Evolutionary conservation across 2,888 invertebrate genomes (phyloP).

Genomic region (Aspidapion aeneum): DNA sequence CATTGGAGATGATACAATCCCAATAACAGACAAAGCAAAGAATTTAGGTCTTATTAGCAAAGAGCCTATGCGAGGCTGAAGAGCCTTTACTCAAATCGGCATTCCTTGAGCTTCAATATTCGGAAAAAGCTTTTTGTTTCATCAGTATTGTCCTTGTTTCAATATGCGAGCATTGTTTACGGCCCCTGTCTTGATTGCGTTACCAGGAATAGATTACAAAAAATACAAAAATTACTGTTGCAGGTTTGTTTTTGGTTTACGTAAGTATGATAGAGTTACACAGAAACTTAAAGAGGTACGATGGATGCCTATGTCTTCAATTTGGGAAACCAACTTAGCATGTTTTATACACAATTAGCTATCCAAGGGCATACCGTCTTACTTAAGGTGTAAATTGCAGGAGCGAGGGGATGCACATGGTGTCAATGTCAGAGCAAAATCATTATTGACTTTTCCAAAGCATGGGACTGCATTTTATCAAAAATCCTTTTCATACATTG

Average conservation of each 20-base stretch:
- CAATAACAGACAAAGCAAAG: neutral
- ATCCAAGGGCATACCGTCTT: neutral
- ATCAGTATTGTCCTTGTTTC: neutral
- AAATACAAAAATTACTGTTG: neutral
- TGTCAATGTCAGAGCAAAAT: no score
- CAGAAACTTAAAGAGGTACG: neutral
- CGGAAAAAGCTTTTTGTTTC: neutral
- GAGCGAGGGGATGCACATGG: no score
- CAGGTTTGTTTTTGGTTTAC: neutral
- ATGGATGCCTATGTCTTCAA: neutral
- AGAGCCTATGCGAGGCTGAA: neutral
- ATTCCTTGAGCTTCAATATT: neutral
- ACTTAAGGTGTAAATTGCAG: neutral
- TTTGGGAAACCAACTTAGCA: neutral
- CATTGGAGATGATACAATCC: neutral
- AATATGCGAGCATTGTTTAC: no score
- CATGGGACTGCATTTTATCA: neutral
- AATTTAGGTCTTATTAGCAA: neutral
- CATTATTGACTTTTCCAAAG: neutral
- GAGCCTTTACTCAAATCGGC: neutral
- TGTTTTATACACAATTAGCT: neutral
- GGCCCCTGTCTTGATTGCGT: neutral
- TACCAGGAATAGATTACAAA: neutral
- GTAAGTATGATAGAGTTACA: neutral
- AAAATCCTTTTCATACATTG: neutral